Evolutionary conservation across 2,888 invertebrate genomes (phyloP).

Genomic region (Drosophila greeni): DNA sequence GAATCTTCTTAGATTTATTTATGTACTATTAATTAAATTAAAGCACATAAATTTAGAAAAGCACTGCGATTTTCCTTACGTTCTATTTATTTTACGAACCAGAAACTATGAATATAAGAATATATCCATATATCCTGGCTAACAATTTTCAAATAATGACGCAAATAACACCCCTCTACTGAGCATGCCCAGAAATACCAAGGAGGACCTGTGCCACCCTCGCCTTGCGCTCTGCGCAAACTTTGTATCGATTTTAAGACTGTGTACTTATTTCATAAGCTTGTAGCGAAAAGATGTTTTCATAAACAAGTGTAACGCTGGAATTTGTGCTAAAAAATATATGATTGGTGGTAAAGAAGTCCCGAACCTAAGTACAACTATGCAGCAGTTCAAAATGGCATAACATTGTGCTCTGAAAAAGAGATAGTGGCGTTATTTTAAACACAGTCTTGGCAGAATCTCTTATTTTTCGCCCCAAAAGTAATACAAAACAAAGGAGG

Average conservation of each 20-base stretch:
- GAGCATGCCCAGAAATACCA: conserved; percentile 54
- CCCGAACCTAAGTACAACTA: conserved; percentile 17
- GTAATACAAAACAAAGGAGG: conserved; percentile 23
- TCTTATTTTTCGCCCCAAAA: conserved; percentile 11
- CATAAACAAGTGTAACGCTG: conserved; percentile 43
- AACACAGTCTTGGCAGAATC: conserved; percentile 12
- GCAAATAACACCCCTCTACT: conserved; percentile 22
- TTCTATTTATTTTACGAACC: background rate
- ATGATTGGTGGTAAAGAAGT: conserved; percentile 18
- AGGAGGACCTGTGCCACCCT: conserved; percentile 39
- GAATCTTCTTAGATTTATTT: background rate
- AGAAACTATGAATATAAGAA: background rate
- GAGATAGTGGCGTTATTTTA: conserved; percentile 12
- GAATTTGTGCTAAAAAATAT: conserved; percentile 26
- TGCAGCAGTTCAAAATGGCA: conserved; percentile 28
- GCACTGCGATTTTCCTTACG: background rate
- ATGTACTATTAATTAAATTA: no score
- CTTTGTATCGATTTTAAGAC: conserved; percentile 61
- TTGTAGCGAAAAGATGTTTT: conserved; percentile 50
- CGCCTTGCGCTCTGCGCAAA: conserved; percentile 43
- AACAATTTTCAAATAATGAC: conserved; percentile 13
- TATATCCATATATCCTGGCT: background rate
- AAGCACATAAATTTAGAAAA: background rate
- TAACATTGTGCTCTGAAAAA: conserved; percentile 12
- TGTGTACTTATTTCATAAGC: conserved; percentile 49